Evolutionary conservation across 1,140 invertebrate genomes (phyloP).

Genomic region (Saccostrea cuccullata): DNA sequence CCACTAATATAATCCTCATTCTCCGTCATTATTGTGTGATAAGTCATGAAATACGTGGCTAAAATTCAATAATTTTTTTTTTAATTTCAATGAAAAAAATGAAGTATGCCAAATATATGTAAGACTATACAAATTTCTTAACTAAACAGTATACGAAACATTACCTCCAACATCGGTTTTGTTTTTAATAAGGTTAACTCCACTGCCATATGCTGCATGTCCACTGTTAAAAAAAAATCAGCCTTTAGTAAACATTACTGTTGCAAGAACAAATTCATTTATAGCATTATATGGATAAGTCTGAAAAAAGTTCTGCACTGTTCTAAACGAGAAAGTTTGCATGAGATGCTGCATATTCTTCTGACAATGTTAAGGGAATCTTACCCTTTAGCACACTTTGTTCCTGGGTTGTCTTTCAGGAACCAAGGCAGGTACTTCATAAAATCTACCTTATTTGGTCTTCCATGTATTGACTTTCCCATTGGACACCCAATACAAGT

Average conservation of each 20-base stretch:
- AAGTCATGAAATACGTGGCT: conserved; percentile 93
- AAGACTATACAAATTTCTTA: no score
- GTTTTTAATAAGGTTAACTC: conserved; percentile 74
- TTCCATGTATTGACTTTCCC: conserved; percentile 52
- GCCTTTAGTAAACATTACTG: background rate
- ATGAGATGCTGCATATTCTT: background rate
- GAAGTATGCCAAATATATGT: no score
- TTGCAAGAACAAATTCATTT: background rate
- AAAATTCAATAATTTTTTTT: conserved; percentile 49
- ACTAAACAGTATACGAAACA: no score
- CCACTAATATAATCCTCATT: conserved; percentile 91
- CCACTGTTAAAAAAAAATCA: conserved; percentile 76
- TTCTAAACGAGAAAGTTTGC: background rate
- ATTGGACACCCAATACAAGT: conserved; percentile 34
- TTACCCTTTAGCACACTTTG: conserved; percentile 87
- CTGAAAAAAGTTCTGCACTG: background rate
- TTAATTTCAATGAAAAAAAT: no score
- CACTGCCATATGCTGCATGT: conserved; percentile 80
- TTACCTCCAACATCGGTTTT: conserved; percentile 74
- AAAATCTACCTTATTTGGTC: conserved; percentile 83
- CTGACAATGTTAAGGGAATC: conserved; percentile 20
- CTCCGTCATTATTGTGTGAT: conserved; percentile 88
- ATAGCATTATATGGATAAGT: background rate
- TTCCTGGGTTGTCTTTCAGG: conserved; percentile 88
- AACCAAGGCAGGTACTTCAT: conserved; percentile 88